A percentile compares a stretch with the other conserved stretches of the same genome.
phyloP scores from a whole-genome alignment of 2,113 vertebrate species.

The Oryzias curvinotus region DNA sequence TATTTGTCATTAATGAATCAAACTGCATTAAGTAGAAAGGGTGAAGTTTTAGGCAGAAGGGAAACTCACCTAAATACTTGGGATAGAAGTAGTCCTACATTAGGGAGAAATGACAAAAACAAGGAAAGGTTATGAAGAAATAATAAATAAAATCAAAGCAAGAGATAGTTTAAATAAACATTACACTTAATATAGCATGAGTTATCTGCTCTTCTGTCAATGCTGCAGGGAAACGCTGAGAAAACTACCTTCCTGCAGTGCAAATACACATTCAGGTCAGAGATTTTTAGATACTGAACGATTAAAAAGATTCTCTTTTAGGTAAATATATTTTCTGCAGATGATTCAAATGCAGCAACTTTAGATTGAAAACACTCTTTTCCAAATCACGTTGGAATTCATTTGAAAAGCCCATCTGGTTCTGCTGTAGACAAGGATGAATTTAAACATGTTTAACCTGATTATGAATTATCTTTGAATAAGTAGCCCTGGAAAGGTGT shows the following conservation, averaged over 20 bases:
- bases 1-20: slow-evolving; percentile 3
- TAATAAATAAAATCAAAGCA: slow-evolving; percentile 12
- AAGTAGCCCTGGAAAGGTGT: no score
- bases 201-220: no score
- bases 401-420: background rate
- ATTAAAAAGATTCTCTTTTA: background rate
- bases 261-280: slow-evolving; percentile 44
- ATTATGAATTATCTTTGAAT: no score
- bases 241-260: slow-evolving; percentile 58
- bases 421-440: no score
- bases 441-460: no score
- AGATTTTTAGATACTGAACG: slow-evolving; percentile 11
- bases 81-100: slow-evolving; percentile 95
- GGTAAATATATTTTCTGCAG: slow-evolving; percentile 29
- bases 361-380: background rate
- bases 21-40: background rate
- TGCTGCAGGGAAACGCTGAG: no score
- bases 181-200: background rate
- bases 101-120: slow-evolving; percentile 30
- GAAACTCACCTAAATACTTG: slow-evolving; percentile 88
- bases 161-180: background rate
- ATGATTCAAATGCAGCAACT: slow-evolving; percentile 24
- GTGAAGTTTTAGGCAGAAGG: slow-evolving; percentile 1
- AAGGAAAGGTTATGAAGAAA: slow-evolving; percentile 10
- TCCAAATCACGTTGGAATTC: slow-evolving; percentile 1